These are phyloP conservation scores for Pinna nobilis DNA, from an alignment of 1,140 invertebrate species.

Conservation along the genomic window DNA sequence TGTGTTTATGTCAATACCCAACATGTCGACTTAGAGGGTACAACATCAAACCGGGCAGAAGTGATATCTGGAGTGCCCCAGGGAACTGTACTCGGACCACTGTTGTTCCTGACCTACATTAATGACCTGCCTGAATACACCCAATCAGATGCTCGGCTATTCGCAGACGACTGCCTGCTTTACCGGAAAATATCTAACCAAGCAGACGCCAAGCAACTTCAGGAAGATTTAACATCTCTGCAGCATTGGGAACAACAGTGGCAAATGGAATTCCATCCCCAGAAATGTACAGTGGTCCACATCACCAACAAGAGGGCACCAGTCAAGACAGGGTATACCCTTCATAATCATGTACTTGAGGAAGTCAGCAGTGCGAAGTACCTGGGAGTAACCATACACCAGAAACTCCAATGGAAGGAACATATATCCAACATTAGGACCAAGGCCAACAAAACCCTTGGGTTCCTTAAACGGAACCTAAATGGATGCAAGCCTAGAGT, in stretches of 20 bases:
- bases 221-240: background rate
- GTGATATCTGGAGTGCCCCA: slow-evolving; percentile 18
- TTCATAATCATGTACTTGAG: slow-evolving; percentile 11
- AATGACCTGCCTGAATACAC: slow-evolving; percentile 19
- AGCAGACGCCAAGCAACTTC: too few species aligned
- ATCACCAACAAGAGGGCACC: background rate
- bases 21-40: slow-evolving; percentile 7
- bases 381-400: background rate
- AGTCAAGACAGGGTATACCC: background rate
- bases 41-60: background rate
- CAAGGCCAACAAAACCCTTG: too few species aligned
- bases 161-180: slow-evolving; percentile 24
- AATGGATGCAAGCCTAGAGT: too few species aligned
- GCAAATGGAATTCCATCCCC: slow-evolving; percentile 6
- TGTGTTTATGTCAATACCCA: too few species aligned
- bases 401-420: slow-evolving; percentile 23
- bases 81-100: slow-evolving; percentile 5
- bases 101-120: slow-evolving; percentile 8
- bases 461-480: too few species aligned
- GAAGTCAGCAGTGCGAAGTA: slow-evolving; percentile 12
- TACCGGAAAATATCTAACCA: slow-evolving; percentile 19
- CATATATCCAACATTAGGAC: slow-evolving; percentile 18
- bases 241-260: background rate
- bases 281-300: slow-evolving; percentile 18
- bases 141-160: background rate